Percentiles rank a stretch among this genome's conserved stretches.
Evolutionary conservation across 2,797 vertebrate genomes (phyloP).

Genomic region (Cynopterus sphinx): DNA sequence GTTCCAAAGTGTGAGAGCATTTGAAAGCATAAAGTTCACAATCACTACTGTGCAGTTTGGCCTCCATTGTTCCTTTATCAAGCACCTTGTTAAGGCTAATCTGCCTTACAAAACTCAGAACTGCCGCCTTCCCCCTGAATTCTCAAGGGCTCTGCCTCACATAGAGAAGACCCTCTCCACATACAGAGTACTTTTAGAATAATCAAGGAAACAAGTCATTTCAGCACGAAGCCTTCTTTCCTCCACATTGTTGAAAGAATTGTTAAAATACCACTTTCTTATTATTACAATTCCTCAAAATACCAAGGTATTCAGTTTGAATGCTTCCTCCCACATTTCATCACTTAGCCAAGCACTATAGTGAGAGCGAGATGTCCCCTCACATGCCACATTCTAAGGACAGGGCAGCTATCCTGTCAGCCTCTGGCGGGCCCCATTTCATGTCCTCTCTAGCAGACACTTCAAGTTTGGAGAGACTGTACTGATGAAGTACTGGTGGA

Average conservation of each 20-base stretch:
- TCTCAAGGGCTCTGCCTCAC: background rate
- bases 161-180: background rate
- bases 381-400: accelerated
- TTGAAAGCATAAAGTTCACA: background rate
- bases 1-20: background rate
- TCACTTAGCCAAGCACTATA: accelerated
- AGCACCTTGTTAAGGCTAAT: background rate
- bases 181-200: background rate
- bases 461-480: background rate
- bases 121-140: no score
- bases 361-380: accelerated
- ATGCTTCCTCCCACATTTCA: background rate
- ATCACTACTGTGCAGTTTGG: background rate
- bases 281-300: constrained; percentile 38
- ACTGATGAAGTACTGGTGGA: background rate
- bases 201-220: background rate
- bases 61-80: background rate
- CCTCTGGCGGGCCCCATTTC: accelerated
- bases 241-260: background rate
- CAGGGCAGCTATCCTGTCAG: background rate
- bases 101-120: background rate
- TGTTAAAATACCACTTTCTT: background rate
- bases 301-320: background rate
- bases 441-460: background rate
- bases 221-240: background rate